A percentile compares a stretch with the other conserved stretches of the same genome.
phyloP scores from a whole-genome alignment of 2,797 vertebrate species.

The Oreonectes daqikongensis region DNA sequence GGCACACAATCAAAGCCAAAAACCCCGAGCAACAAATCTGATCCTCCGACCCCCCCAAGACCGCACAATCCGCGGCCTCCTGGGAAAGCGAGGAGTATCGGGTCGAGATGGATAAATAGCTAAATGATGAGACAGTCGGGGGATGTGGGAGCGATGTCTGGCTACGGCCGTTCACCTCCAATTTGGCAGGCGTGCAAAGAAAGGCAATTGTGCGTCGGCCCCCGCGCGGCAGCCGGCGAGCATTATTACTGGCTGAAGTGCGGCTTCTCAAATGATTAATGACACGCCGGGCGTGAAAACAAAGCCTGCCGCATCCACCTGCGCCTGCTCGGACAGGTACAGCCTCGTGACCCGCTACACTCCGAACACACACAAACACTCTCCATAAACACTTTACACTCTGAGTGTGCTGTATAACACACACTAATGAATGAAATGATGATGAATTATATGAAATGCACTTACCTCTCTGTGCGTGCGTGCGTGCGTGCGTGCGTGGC shows the following conservation, averaged over 20 bases:
- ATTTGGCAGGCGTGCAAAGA: conserved; percentile 96
- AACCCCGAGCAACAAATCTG: conserved; percentile 99
- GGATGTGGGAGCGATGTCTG: conserved; percentile 94
- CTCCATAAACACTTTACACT: conserved; percentile 24
- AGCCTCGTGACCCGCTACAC: conserved; percentile 69
- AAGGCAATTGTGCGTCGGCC: conserved; percentile 98
- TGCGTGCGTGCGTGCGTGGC: conserved; percentile 67
- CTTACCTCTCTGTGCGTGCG: conserved; percentile 3
- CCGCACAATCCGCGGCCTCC: conserved; percentile 89
- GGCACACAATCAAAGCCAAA: conserved; percentile 99
- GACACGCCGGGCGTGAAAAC: conserved; percentile 85
- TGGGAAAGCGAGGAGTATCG: conserved; percentile 92
- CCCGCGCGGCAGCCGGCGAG: conserved; percentile 94
- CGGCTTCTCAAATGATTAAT: conserved; percentile 99
- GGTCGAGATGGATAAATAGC: conserved; percentile 99
- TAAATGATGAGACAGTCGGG: conserved; percentile 99
- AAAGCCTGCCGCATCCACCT: conserved; percentile 98
- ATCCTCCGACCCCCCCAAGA: conserved; percentile 80
- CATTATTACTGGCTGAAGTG: conserved; percentile 99
- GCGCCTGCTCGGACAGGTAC: conserved; percentile 91
- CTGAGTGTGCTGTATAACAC: too few species aligned
- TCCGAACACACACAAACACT: conserved; percentile 65
- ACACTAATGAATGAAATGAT: background rate
- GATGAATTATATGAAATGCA: conserved; percentile 22
- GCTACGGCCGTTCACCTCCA: conserved; percentile 98